Evolutionary conservation across 2,113 vertebrate species (phyloP), one percentile per base, ranked within the genome.

Genomic region (Alaudala cheleensis): DNA sequence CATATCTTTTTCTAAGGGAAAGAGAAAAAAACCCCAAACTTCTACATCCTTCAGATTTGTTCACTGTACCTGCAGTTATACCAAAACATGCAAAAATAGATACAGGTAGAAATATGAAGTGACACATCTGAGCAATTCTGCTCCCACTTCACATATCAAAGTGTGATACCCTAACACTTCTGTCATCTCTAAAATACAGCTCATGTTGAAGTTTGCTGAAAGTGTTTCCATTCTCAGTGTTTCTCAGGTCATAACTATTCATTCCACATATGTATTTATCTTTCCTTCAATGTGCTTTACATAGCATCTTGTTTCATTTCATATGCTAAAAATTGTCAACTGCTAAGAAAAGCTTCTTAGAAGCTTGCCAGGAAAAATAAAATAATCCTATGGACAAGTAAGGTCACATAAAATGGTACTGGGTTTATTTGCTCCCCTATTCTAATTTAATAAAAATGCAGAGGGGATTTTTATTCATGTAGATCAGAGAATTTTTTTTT

Each of bases 401-500:
- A 61, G 5, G 39, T 65, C 23, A 58, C 17, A 21, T 9, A 45
- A 84, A 60, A 56, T 58, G 9, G 13, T 54, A 15, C 10, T 61
- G 9, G 15, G 4, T 77, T 89, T 81, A 33, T 54, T 81, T 77
- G 5, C 19, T 25, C 1, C 0, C 19, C 39, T 70, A 22, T 37
- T 84, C 15, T 47, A 50, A 77, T 60, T 67, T 26, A 60, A 39
- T 44, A 65, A 66, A 73, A 56, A 37, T 45, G 37, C 10, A 39
- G 37, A 39, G 40, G 6, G 2, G 6, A 25, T 20, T 82, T 91
- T 85, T 85, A 44, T 29, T 71, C 21, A 51, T 64, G 16, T 23
- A 79, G 39, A 66, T 40, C 14, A 50, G 28, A 47, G 1, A 2
- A 7, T 1, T 0, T 15, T 42, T 42, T 42, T 5, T 60, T 65